Conservation (phyloP, 2,113 vertebrate genomes). For the Dinomys branickii region DNA sequence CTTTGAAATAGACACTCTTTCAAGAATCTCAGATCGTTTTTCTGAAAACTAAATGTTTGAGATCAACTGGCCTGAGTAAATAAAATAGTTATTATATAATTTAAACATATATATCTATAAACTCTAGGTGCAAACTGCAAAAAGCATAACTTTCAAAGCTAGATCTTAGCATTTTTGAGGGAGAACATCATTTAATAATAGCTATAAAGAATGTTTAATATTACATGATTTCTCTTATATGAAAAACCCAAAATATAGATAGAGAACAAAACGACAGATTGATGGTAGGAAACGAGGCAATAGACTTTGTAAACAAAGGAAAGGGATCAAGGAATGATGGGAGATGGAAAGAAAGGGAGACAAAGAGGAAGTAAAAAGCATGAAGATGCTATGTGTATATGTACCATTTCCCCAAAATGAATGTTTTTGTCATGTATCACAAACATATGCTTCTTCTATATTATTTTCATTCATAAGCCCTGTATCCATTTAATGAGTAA, state of each 20-base stretch:
- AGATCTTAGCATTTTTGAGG: not conserved
- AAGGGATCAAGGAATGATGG: too few relatives aligned
- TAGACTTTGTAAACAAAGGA: too few relatives aligned
- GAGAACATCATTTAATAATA: not conserved
- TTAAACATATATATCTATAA: not conserved
- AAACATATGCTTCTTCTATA: not conserved
- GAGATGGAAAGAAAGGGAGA: too few relatives aligned
- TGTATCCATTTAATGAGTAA: not conserved
- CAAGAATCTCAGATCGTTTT: not conserved
- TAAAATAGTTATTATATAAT: not conserved
- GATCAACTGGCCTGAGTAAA: not conserved
- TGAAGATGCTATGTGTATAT: too few relatives aligned
- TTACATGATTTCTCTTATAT: too few relatives aligned
- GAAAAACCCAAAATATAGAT: too few relatives aligned
- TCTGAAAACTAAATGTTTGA: not conserved
- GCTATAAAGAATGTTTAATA: not conserved
- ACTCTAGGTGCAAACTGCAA: not conserved
- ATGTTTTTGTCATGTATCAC: too few relatives aligned
- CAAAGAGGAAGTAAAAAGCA: too few relatives aligned
- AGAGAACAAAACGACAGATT: too few relatives aligned
- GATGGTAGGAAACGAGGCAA: too few relatives aligned
- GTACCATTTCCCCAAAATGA: too few relatives aligned
- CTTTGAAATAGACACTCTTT: not conserved
- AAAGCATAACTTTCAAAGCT: not conserved
- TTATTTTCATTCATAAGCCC: not conserved